Base-by-base conservation (phyloP, 2,113 vertebrate genomes). In the Spheniscus mendiculus region DNA sequence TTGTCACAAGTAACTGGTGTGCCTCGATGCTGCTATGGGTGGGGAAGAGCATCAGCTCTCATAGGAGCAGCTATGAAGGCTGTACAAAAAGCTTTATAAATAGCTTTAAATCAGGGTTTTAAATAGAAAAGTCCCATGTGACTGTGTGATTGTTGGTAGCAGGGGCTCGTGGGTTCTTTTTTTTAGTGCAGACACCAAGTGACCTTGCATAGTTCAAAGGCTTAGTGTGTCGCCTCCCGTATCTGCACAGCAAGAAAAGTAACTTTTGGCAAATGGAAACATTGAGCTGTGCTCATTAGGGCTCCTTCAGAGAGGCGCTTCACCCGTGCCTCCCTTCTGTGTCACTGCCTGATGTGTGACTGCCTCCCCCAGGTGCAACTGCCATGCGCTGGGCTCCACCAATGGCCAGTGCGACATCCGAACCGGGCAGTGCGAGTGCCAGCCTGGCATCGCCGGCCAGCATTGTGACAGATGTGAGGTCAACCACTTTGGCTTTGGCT, bases 401-500 rank as follows among this genome's bases (percentile, higher is more conserved):
- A 99, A 98, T 0, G 99, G 99, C 1, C 99, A 99, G 93, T 99
- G 99, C 72, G 99, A 99, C 97, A 98, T 99, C 91, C 89, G 3
- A 2, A 98, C 81, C 0, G 99, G 99, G 27, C 99, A 99, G 96
- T 99, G 99, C 5, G 99, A 99, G 94, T 99, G 99, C 97, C 99
- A 99, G 95, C 99, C 99, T 0, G 99, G 99, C 3, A 89, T 99
- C 73, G 97, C 98, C 0, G 99, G 99, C 18, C 98, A 98, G 65
- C 99, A 87, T 36, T 99, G 99, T 0, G 98, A 99, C 25, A 98
- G 71, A n/a, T 99, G 99, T 2, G 99, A 99, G 93, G 91, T 78
- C 98, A 99, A 99, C 98, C 99, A 99, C 98, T 99, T 99, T 0
- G 99, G 99, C 49, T 99, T 99, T 80, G 97, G 99, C 78, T 98